These are phyloP conservation scores for Nicator chloris DNA, from an alignment of 2,113 vertebrate genomes.

Conservation along the genomic window DNA sequence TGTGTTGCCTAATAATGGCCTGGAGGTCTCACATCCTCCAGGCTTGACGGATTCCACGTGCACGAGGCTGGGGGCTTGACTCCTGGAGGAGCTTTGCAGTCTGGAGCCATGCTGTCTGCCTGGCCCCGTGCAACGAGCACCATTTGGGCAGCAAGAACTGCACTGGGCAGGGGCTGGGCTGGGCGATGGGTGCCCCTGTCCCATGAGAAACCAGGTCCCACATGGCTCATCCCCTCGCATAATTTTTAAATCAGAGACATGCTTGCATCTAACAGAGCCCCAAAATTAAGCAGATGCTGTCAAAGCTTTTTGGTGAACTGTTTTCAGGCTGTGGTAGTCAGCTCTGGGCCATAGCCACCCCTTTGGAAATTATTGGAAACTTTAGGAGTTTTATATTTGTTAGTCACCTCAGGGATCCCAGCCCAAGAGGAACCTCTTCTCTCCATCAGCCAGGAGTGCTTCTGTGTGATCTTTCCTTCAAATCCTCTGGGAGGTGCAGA, in stretches of 20 bases:
- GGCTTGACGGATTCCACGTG: conserved; percentile 52
- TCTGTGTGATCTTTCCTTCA: background rate
- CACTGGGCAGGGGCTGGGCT: background rate
- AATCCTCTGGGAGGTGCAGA: background rate
- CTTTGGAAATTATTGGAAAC: background rate
- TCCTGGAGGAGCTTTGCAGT: conserved; percentile 53
- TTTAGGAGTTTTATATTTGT: background rate
- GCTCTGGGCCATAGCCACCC: background rate
- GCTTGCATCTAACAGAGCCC: background rate
- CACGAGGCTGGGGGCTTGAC: conserved; percentile 32
- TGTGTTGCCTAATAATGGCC: conserved; percentile 55
- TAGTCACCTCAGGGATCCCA: background rate
- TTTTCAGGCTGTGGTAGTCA: background rate
- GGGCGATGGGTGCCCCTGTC: background rate
- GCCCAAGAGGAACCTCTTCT: background rate
- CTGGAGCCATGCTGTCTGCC: conserved; percentile 52
- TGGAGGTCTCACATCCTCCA: conserved; percentile 49
- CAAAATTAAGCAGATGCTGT: background rate
- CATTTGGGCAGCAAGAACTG: background rate
- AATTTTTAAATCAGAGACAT: background rate
- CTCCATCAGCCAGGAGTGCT: fast-evolving
- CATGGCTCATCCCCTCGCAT: background rate
- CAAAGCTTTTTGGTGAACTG: background rate
- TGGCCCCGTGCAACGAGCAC: background rate
- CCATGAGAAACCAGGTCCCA: fast-evolving